Percentiles rank a stretch among this genome's conserved stretches.
These are phyloP conservation scores for Sminthurides aquaticus DNA, from an alignment of 2,888 invertebrate genomes.

Conservation along the genomic window DNA sequence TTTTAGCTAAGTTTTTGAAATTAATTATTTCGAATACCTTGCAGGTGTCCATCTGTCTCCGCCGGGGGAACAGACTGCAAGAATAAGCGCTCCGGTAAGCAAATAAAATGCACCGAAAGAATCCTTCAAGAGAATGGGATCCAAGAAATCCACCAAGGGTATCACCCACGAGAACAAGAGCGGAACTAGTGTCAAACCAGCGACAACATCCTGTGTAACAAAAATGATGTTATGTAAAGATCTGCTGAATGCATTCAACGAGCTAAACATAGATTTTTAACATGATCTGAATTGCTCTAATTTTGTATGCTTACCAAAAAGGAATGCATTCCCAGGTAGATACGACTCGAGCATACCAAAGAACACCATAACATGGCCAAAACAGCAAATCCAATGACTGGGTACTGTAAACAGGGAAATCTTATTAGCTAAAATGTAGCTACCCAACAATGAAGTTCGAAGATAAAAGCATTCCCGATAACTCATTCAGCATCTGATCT, in stretches of 20 bases:
- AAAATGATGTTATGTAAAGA: too few relatives aligned
- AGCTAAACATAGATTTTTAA: too few relatives aligned
- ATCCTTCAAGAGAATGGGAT: conserved; percentile 58
- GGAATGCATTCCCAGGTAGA: conserved; percentile 91
- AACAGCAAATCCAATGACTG: conserved; percentile 48
- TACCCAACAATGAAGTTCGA: too few relatives aligned
- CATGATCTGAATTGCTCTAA: conserved; percentile 8
- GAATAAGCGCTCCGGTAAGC: conserved; percentile 59
- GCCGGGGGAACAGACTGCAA: conserved; percentile 59
- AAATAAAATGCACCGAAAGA: conserved; percentile 47
- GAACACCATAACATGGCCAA: conserved; percentile 56
- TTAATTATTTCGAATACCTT: conserved; percentile 53
- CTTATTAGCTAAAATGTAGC: neutral
- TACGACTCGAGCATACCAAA: conserved; percentile 71
- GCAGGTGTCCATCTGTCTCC: conserved; percentile 85
- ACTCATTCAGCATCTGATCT: neutral
- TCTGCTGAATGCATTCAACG: too few relatives aligned
- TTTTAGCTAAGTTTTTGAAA: conserved; percentile 4
- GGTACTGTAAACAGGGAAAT: conserved; percentile 48
- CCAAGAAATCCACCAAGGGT: conserved; percentile 66
- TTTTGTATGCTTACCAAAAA: conserved; percentile 60
- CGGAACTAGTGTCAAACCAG: conserved; percentile 63
- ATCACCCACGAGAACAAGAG: conserved; percentile 63
- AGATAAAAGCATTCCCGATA: neutral
- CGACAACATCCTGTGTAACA: conserved; percentile 75